These are phyloP conservation scores for Biston betularia DNA, from an alignment of 2,888 invertebrate genomes.

Conservation along the genomic window DNA sequence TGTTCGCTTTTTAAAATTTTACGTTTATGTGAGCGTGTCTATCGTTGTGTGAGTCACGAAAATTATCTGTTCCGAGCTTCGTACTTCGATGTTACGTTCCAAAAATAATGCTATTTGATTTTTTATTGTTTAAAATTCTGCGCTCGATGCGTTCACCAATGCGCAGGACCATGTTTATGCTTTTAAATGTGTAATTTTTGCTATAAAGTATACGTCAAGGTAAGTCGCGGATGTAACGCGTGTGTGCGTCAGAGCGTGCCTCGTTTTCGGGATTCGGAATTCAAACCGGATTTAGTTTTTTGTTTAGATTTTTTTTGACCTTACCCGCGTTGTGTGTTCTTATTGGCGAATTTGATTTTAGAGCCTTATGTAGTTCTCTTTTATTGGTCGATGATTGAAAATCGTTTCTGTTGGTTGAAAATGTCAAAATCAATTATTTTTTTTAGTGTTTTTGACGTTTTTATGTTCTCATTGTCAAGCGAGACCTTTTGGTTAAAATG, in stretches of 20 bases:
- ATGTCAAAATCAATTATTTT: background rate
- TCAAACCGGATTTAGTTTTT: constrained; percentile 64
- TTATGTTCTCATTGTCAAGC: too few relatives aligned
- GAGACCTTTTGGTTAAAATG: too few relatives aligned
- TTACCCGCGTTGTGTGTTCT: constrained; percentile 32
- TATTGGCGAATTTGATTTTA: constrained; percentile 50
- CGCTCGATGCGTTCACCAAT: constrained; percentile 45
- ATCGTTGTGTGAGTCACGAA: constrained; percentile 72
- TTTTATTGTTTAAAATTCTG: constrained; percentile 68
- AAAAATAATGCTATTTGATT: constrained; percentile 68
- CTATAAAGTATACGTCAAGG: constrained; percentile 62
- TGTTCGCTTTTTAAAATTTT: constrained; percentile 75
- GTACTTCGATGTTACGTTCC: constrained; percentile 61
- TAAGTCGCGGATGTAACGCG: constrained; percentile 66
- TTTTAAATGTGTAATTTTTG: constrained; percentile 41
- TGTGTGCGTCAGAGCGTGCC: constrained; percentile 61
- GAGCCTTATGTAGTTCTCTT: constrained; percentile 30
- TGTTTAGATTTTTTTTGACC: constrained; percentile 47
- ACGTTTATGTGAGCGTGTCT: constrained; percentile 62
- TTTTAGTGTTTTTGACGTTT: too few relatives aligned
- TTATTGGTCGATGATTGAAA: constrained; percentile 33
- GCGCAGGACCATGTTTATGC: constrained; percentile 20
- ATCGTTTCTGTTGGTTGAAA: constrained; percentile 15
- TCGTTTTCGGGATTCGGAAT: constrained; percentile 75
- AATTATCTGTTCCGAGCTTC: constrained; percentile 72